phyloP scores from a whole-genome alignment of 2,797 vertebrate species.

The Hapalemur alaotrensis region DNA sequence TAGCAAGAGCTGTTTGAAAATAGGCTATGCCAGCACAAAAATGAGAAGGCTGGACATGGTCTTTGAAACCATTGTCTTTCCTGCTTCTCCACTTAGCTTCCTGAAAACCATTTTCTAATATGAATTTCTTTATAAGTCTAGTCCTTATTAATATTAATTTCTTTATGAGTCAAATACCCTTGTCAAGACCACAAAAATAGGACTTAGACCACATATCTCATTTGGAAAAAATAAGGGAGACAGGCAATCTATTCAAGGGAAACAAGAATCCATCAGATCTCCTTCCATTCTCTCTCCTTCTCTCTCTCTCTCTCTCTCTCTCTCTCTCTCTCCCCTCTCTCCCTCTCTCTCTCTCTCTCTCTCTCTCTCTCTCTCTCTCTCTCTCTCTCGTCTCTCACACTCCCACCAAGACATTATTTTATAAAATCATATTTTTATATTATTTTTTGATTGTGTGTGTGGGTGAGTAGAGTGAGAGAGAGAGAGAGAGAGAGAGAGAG shows the following conservation, averaged over 20 bases:
- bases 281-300: not conserved
- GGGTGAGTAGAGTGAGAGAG: too few relatives aligned
- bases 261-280: not conserved
- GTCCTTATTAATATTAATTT: not conserved
- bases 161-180: constrained; percentile 1
- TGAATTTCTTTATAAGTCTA: not conserved
- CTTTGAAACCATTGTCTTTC: not conserved
- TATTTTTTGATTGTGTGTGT: too few relatives aligned
- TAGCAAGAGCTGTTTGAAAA: constrained; percentile 1
- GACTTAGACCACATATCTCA: not conserved
- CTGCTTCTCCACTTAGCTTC: constrained; percentile 12
- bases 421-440: too few relatives aligned
- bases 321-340: not conserved
- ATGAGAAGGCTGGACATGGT: not conserved
- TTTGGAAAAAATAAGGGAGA: not conserved
- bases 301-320: not conserved
- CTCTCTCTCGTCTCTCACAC: too few relatives aligned
- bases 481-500: too few relatives aligned
- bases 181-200: constrained; percentile 12
- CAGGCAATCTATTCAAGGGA: not conserved
- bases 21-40: not conserved
- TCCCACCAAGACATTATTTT: too few relatives aligned
- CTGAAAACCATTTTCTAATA: not conserved
- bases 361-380: too few relatives aligned
- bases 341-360: too few relatives aligned